Evolutionary conservation across 2,888 invertebrate species (phyloP).

Genomic region (Eretmocerus hayati): DNA sequence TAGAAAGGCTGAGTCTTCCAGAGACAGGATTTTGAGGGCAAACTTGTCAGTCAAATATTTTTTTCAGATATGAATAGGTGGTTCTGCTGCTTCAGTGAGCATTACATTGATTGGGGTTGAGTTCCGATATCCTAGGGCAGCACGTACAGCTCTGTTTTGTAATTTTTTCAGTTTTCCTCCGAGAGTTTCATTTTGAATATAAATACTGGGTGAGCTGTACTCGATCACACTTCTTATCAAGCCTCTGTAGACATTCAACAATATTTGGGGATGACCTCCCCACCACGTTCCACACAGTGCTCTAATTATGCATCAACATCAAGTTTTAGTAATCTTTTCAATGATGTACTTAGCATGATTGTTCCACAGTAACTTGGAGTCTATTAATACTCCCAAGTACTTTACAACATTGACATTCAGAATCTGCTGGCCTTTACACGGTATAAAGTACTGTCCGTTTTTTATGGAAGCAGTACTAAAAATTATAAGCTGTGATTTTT

Average conservation of each 20-base stretch:
- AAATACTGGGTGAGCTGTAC: neutral
- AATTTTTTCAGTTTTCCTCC: neutral
- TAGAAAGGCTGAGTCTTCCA: neutral
- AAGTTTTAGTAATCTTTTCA: neutral
- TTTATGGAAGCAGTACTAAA: neutral
- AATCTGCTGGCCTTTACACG: neutral
- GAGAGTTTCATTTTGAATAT: neutral
- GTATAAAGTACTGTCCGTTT: neutral
- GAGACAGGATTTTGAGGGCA: neutral
- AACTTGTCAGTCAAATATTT: neutral
- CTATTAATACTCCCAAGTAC: neutral
- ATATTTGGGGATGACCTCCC: conserved; percentile 4
- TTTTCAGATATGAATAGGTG: neutral
- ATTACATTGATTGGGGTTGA: conserved; percentile 2
- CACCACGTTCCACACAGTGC: conserved; percentile 4
- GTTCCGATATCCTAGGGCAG: conserved; percentile 1
- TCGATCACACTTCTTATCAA: conserved; percentile 1
- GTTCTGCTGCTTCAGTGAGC: neutral
- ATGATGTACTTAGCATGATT: neutral
- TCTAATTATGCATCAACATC: conserved; percentile 3
- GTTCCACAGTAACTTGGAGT: neutral
- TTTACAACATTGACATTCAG: neutral
- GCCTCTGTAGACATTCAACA: neutral
- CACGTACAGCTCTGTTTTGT: neutral
- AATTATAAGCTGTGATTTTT: conserved; percentile 1